A percentile compares a stretch with the other conserved stretches of the same genome.
Conservation (phyloP, 1,140 invertebrate genomes). For the Zaprionus nigranus region DNA sequence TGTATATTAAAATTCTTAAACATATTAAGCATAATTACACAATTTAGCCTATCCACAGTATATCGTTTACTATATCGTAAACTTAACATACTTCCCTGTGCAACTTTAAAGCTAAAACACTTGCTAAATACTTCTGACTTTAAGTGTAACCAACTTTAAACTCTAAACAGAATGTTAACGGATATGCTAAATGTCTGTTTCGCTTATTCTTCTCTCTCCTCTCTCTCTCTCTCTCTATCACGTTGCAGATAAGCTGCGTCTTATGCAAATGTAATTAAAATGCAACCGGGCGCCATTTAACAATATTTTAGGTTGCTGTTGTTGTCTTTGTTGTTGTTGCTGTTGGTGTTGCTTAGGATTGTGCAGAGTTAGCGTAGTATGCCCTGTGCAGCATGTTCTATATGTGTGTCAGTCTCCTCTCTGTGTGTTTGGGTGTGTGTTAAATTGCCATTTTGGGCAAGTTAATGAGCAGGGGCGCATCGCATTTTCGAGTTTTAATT, state of each 20-base stretch:
- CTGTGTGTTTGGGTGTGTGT: constrained; percentile 7
- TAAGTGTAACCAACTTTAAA: background rate
- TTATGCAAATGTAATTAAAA: constrained; percentile 63
- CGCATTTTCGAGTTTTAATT: constrained; percentile 56
- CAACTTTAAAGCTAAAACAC: background rate
- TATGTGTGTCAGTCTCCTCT: background rate
- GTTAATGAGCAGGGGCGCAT: constrained; percentile 41
- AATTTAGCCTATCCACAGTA: no score
- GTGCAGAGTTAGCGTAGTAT: constrained; percentile 19
- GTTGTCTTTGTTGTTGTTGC: constrained; percentile 12
- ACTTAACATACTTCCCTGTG: background rate
- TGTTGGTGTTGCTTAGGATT: constrained; percentile 43
- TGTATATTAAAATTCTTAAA: no score
- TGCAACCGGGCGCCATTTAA: constrained; percentile 49
- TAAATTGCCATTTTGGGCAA: constrained; percentile 31
- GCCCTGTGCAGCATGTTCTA: background rate
- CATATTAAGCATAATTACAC: no score
- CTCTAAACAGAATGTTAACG: constrained; percentile 7
- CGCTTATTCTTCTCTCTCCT: background rate
- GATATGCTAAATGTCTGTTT: background rate
- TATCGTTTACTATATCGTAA: constrained; percentile 2
- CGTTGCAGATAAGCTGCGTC: constrained; percentile 50
- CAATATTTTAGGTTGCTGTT: constrained; percentile 50
- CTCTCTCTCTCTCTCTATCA: background rate
- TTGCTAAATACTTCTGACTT: background rate